Evolutionary conservation across 2,888 invertebrate species (phyloP), one percentile per base, ranked within the genome.

Genomic region (Cephalotes varians): DNA sequence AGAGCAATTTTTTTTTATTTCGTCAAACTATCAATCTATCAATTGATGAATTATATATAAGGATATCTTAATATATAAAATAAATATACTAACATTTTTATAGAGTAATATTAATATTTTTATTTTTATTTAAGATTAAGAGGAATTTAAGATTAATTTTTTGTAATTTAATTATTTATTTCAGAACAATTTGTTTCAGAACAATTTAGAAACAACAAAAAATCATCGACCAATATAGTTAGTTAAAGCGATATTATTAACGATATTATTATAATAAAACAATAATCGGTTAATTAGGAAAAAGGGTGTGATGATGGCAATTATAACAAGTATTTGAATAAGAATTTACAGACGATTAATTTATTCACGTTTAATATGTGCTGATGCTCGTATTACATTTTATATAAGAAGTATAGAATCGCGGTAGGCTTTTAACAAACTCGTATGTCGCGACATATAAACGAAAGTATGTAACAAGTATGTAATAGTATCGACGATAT

Each of bases 291-390:
- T 6, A 12, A 31, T 40, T 4, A 1, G 18, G 56, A 15, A 44
- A 28, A 12, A 21, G 44, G 28, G 4, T 54, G 49, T 37, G 65
- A 67, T 5, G 9, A 44, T 18, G 71, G 25, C 44, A 56, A 44
- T 77, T 71, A 56, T 18, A 77, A 69, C 15, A 77, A 44, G 40
- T 7, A 5, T 54, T 67, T 25, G 6, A 60, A n/a, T 83, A 81
- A 87, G 90, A 91, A 91, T 89, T 90, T 91, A 92, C 91, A 91
- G 92, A 92, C 90, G 92, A 91, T 87, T 91, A 91, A 87, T 92
- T 92, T 91, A 91, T 92, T 92, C 88, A 91, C 90, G 89, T 90
- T 90, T 91, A 89, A 88, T 90, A 92, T 86, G 64, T 65, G 64
- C 28, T 65, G 88, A 88, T 88, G 83, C 76, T 91, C 85, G 88